Conservation (phyloP, 1,140 invertebrate genomes). For the Melanaphis sacchari region DNA sequence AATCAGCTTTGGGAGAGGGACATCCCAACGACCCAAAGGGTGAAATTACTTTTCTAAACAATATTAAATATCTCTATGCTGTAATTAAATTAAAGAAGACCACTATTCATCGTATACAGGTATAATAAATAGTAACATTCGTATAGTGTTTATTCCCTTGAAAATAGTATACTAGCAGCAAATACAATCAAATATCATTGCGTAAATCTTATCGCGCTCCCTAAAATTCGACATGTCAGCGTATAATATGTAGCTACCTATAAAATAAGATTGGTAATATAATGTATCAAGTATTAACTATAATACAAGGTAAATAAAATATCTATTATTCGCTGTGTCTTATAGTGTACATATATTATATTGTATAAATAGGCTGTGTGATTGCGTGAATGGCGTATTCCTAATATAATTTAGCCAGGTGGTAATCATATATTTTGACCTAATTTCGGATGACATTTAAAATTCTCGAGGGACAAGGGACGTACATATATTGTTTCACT, state of each 20-base stretch:
- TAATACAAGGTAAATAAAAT: neutral
- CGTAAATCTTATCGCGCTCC: neutral
- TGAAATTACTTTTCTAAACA: neutral
- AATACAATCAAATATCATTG: neutral
- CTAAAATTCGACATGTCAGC: neutral
- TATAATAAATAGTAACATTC: neutral
- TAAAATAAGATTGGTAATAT: neutral
- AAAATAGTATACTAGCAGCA: neutral
- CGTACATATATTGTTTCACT: slow-evolving; percentile 30
- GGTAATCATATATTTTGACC: slow-evolving; percentile 44
- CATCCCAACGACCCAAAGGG: neutral
- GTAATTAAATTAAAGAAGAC: neutral
- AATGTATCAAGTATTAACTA: neutral
- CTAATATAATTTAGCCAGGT: neutral
- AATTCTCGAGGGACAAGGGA: slow-evolving; percentile 20
- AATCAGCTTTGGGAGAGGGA: neutral
- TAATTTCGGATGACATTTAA: slow-evolving; percentile 53
- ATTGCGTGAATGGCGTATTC: neutral
- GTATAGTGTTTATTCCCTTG: neutral
- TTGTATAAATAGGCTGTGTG: neutral
- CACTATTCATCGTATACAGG: neutral
- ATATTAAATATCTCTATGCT: neutral
- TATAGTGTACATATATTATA: neutral
- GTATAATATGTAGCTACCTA: neutral
- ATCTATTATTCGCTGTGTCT: neutral